Conservation (phyloP, 2,797 vertebrate genomes). For the Megalops cyprinoides region DNA sequence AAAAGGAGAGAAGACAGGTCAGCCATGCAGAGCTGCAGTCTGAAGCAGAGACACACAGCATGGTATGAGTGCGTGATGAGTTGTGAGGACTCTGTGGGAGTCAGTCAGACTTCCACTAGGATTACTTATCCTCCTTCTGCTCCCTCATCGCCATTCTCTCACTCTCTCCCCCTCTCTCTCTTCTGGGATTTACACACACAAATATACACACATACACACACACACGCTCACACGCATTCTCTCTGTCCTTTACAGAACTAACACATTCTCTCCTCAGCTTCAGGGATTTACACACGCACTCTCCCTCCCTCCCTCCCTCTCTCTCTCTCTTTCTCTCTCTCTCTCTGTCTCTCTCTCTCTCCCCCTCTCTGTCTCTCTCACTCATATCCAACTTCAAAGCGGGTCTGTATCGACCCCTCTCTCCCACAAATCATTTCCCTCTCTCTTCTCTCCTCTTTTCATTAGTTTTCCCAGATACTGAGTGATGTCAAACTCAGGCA, state of each 20-base stretch:
- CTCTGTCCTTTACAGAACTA: background rate
- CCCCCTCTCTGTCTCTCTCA: background rate
- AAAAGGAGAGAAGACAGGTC: background rate
- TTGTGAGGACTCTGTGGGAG: background rate
- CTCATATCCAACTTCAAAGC: slow-evolving; percentile 28
- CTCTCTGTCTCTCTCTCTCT: background rate
- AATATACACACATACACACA: background rate
- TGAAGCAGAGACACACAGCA: background rate
- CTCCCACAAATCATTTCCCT: background rate
- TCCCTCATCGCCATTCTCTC: background rate
- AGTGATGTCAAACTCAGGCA: background rate
- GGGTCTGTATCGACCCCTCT: slow-evolving; percentile 12
- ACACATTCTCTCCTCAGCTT: background rate
- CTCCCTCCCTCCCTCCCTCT: background rate
- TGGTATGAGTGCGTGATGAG: background rate
- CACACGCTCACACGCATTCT: background rate
- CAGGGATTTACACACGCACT: background rate
- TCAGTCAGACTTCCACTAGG: slow-evolving; percentile 4
- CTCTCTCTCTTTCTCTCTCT: background rate
- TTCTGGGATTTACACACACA: background rate
- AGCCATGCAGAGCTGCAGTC: background rate
- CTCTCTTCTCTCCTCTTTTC: background rate
- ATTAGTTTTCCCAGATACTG: background rate
- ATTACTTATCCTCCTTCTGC: background rate
- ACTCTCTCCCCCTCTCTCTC: background rate